Conservation (phyloP, 2,888 invertebrate species). For the Diabrotica balteata region DNA sequence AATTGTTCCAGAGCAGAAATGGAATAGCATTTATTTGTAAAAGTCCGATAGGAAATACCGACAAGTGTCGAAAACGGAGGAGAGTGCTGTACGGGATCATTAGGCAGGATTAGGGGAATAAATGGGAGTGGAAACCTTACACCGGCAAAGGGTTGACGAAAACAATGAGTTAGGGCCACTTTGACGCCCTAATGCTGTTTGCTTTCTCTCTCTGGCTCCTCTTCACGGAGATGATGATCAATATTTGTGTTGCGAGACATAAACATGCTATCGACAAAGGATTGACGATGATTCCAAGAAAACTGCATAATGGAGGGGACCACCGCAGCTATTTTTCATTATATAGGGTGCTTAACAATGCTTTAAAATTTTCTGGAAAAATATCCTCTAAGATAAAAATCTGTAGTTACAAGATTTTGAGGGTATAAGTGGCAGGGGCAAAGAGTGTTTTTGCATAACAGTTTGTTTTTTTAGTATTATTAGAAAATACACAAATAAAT, state of each 20-base stretch:
- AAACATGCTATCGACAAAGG: constrained; percentile 4
- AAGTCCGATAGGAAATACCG: constrained; percentile 43
- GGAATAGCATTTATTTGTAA: constrained; percentile 52
- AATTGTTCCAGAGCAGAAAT: constrained; percentile 53
- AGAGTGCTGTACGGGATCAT: constrained; percentile 39
- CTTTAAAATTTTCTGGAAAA: no score
- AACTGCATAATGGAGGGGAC: no score
- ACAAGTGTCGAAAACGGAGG: constrained; percentile 39
- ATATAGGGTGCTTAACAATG: background rate
- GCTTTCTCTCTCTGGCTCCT: constrained; percentile 24
- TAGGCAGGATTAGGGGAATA: constrained; percentile 41
- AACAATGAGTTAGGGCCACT: constrained; percentile 48
- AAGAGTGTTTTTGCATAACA: no score
- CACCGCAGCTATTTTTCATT: background rate
- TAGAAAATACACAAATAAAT: no score
- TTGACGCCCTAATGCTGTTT: constrained; percentile 42
- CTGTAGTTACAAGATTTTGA: no score
- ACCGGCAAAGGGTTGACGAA: constrained; percentile 50
- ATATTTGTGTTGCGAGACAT: constrained; percentile 19
- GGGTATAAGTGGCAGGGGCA: no score
- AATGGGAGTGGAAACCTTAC: constrained; percentile 46
- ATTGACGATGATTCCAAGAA: constrained; percentile 2
- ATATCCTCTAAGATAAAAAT: no score
- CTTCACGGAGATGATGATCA: constrained; percentile 18
- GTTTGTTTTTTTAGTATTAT: no score